Evolutionary conservation across 1,140 invertebrate genomes (phyloP), one percentile per base, ranked within the genome.

Genomic region (Hyphantria cunea): DNA sequence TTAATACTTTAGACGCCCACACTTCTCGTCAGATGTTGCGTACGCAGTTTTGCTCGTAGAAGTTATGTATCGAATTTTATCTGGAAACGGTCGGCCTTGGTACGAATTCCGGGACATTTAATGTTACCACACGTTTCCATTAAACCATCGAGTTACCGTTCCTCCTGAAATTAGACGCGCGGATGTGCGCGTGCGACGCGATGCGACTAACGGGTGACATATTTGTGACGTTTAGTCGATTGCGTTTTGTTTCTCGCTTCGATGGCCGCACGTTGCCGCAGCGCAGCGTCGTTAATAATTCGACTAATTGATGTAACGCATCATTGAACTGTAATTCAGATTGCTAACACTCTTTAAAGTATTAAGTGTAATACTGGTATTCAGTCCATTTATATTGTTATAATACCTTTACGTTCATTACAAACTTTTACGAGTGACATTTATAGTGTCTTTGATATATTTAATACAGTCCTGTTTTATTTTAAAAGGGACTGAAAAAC

Each of bases 41-140:
- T 2, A 31, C 39, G 48, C 54, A 15, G 52, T 3, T 25, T 25
- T 25, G 17, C 17, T 25, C 17, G 17, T 25, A 25, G 2, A 25
- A 25, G 17, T 25, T 51, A 37, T 37, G 15, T 55, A 62, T 58
- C 56, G 62, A 14, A 55, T 31, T 45, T 42, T 59, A 58, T 64
- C 60, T 71, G 65, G 60, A 71, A 68, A 76, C 69, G 70, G 64
- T 65, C 70, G 76, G 72, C 76, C 79, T 80, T 80, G 75, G 58
- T 73, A 78, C 73, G 47, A 63, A 82, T 82, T 75, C 79, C 72
- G 65, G 66, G 72, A 74, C 76, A 73, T 71, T 82, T 78, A 78
- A 53, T 66, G 69, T 75, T 71, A 78, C 75, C 75, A 75, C 71
- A 76, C 63, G 65, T 66, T 74, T 74, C 63, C 72, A 68, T 72